Conservation (phyloP, 2,113 vertebrate species). For the Pipa parva region DNA sequence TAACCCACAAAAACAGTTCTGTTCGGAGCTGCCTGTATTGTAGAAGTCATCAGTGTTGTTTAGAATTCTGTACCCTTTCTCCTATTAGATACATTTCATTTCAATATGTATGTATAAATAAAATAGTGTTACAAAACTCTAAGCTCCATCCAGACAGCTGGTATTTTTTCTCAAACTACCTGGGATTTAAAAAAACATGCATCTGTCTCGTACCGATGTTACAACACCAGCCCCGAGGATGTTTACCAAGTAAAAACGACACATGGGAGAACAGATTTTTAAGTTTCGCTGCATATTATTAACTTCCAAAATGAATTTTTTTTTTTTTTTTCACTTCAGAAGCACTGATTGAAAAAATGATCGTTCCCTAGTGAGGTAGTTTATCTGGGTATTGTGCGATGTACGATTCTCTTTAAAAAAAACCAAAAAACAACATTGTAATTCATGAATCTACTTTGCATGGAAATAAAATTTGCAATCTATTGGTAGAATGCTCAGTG, state of each 20-base stretch:
- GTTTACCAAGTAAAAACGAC: conserved; percentile 25
- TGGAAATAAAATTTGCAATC: no score
- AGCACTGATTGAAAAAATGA: no score
- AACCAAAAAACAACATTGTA: no score
- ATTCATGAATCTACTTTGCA: no score
- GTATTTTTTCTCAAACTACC: conserved; percentile 23
- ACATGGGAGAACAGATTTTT: conserved; percentile 21
- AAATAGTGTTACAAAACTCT: neutral
- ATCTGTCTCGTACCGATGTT: conserved; percentile 7
- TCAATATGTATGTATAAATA: neutral
- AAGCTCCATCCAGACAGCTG: conserved; percentile 12
- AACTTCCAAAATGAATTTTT: neutral
- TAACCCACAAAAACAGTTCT: no score
- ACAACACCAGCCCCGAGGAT: conserved; percentile 21
- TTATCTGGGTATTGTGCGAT: no score
- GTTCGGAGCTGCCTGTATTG: no score
- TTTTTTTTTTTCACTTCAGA: neutral
- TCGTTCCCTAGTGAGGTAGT: no score
- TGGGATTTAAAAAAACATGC: conserved; percentile 1
- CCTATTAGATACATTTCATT: neutral
- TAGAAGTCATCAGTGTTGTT: no score
- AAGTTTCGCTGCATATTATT: neutral
- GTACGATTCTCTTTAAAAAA: no score
- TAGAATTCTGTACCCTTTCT: no score
- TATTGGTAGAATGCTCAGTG: no score